Evolutionary conservation across 2,113 vertebrate species (phyloP).

Genomic region (Fregetta grallaria): DNA sequence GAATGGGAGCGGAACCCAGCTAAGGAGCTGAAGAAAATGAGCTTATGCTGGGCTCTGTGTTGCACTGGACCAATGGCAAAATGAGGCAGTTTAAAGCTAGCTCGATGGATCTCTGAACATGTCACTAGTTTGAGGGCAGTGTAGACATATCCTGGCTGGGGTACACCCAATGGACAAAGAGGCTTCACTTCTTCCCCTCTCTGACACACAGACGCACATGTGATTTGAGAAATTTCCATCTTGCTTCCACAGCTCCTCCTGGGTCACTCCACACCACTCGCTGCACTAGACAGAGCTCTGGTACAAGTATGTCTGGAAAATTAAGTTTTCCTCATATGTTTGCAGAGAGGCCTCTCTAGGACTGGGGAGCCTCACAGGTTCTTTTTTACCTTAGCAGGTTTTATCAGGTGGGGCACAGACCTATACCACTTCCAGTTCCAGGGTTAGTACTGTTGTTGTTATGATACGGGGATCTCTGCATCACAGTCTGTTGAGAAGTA

Average conservation of each 20-base stretch:
- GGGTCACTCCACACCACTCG: neutral
- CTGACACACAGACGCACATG: neutral
- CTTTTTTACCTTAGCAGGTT: neutral
- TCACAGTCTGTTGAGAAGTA: neutral
- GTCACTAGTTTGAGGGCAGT: neutral
- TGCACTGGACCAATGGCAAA: neutral
- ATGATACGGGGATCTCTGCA: neutral
- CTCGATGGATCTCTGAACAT: neutral
- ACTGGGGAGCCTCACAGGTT: neutral
- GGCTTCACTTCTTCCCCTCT: neutral
- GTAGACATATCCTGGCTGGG: neutral
- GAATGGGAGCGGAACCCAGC: neutral
- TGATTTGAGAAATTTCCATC: neutral
- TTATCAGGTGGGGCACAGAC: neutral
- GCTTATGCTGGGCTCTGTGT: neutral
- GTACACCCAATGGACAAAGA: neutral
- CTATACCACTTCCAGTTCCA: neutral
- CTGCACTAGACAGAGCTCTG: neutral
- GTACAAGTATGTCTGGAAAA: neutral
- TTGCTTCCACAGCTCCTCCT: neutral
- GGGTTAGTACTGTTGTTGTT: neutral
- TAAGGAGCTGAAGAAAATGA: slow-evolving; percentile 7
- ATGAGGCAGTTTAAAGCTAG: neutral
- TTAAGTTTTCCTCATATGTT: neutral
- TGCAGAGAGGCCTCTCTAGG: neutral